These are phyloP conservation scores for Helicoverpa assulta DNA, from an alignment of 2,888 invertebrate species.

Conservation along the genomic window DNA sequence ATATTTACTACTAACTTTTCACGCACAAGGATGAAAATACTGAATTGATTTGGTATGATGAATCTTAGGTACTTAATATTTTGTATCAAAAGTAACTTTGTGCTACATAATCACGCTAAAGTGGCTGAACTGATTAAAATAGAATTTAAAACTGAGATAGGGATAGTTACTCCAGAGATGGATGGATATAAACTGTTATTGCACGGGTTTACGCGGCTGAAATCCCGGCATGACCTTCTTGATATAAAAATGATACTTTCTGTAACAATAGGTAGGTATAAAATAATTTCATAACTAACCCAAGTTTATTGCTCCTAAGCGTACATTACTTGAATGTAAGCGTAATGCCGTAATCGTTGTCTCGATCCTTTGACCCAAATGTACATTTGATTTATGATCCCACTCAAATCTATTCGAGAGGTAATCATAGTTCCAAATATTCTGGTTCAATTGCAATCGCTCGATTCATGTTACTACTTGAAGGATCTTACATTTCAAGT, in stretches of 20 bases:
- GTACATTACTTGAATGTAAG: neutral
- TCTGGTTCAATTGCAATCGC: constrained; percentile 31
- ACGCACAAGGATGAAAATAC: no score
- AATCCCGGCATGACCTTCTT: neutral
- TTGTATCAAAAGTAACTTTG: no score
- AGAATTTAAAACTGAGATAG: no score
- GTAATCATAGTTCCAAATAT: constrained; percentile 22
- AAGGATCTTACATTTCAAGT: neutral
- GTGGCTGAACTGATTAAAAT: no score
- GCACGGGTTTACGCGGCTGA: no score
- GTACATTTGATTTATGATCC: constrained; percentile 40
- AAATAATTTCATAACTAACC: neutral
- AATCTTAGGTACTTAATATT: no score
- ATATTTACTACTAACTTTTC: neutral
- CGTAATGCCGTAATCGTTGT: constrained; percentile 16
- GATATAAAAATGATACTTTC: neutral
- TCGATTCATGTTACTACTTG: constrained; percentile 14
- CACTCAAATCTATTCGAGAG: constrained; percentile 32
- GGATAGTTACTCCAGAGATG: no score
- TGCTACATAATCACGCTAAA: no score
- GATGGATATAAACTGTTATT: no score
- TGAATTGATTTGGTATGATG: no score
- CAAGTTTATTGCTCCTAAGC: neutral
- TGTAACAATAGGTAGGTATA: neutral
- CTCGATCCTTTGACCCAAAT: constrained; percentile 22